Conservation (phyloP, 2,113 vertebrate genomes). For the Morone saxatilis region DNA sequence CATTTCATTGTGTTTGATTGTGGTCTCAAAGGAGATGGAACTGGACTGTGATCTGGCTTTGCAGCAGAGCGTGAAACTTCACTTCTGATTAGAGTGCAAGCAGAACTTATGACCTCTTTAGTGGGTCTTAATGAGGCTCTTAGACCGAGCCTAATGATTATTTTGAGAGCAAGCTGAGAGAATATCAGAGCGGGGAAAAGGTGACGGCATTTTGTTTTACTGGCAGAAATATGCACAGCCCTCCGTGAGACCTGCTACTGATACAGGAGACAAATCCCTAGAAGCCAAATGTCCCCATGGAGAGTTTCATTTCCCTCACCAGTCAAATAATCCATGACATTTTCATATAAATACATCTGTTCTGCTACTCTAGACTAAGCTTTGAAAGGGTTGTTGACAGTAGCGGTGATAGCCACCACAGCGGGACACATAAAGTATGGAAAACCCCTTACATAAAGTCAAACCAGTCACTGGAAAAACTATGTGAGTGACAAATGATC, state of each 20-base stretch:
- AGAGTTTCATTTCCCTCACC: conserved; percentile 6
- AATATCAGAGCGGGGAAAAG: conserved; percentile 34
- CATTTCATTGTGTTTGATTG: conserved; percentile 48
- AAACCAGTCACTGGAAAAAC: not conserved
- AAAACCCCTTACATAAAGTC: conserved; percentile 9
- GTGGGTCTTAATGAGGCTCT: conserved; percentile 70
- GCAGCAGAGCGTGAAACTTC: conserved; percentile 68
- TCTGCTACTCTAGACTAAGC: not conserved
- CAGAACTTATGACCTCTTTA: conserved; percentile 69
- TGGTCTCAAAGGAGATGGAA: conserved; percentile 37
- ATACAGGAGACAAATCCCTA: conserved; percentile 6
- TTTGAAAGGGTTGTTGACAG: conserved; percentile 22
- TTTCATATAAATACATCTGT: not conserved
- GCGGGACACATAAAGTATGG: conserved; percentile 1
- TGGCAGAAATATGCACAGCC: conserved; percentile 14
- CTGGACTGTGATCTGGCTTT: conserved; percentile 32
- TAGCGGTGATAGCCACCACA: not conserved
- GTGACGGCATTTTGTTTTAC: conserved; percentile 29
- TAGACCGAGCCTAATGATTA: conserved; percentile 64
- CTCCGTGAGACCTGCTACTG: not conserved
- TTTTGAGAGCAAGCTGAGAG: conserved; percentile 42
- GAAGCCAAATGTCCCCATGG: not conserved
- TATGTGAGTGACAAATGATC: not conserved
- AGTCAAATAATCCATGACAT: conserved; percentile 37
- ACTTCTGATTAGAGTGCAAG: conserved; percentile 66